Conservation (phyloP, 2,797 vertebrate genomes). For the Fistularia tabacaria region DNA sequence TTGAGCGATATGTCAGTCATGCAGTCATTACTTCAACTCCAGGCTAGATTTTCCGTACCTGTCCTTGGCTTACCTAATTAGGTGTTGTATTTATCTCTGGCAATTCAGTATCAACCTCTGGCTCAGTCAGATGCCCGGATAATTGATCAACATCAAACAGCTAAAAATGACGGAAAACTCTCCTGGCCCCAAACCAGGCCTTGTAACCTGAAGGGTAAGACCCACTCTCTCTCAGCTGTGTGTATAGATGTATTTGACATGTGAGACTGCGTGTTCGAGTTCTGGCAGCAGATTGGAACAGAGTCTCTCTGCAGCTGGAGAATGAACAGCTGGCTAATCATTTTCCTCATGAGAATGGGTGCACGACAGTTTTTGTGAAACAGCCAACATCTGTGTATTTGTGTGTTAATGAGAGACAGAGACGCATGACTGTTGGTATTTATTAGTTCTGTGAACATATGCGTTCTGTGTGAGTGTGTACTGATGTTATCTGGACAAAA, state of each 20-base stretch:
- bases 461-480: constrained; percentile 8
- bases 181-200: constrained; percentile 32
- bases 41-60: constrained; percentile 9
- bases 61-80: not conserved
- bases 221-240: constrained; percentile 16
- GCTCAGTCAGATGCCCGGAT: constrained; percentile 49
- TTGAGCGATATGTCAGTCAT: no score
- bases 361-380: constrained; percentile 38
- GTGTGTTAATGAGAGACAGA: constrained; percentile 44
- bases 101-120: constrained; percentile 38
- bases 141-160: constrained; percentile 66
- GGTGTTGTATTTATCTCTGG: constrained; percentile 23
- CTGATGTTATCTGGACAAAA: constrained; percentile 18
- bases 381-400: constrained; percentile 55
- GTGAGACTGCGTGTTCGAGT: constrained; percentile 21
- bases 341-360: constrained; percentile 50
- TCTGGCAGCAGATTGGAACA: constrained; percentile 20
- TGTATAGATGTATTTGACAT: constrained; percentile 6
- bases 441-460: constrained; percentile 21
- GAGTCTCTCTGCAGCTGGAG: constrained; percentile 39
- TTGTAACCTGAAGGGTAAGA: constrained; percentile 43
- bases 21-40: no score
- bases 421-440: constrained; percentile 36
- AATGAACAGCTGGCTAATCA: constrained; percentile 64
- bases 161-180: constrained; percentile 50